A percentile compares a stretch with the other conserved stretches of the same genome.
These are phyloP conservation scores for Alexandromys fortis DNA, from an alignment of 2,113 vertebrate species.

Conservation along the genomic window DNA sequence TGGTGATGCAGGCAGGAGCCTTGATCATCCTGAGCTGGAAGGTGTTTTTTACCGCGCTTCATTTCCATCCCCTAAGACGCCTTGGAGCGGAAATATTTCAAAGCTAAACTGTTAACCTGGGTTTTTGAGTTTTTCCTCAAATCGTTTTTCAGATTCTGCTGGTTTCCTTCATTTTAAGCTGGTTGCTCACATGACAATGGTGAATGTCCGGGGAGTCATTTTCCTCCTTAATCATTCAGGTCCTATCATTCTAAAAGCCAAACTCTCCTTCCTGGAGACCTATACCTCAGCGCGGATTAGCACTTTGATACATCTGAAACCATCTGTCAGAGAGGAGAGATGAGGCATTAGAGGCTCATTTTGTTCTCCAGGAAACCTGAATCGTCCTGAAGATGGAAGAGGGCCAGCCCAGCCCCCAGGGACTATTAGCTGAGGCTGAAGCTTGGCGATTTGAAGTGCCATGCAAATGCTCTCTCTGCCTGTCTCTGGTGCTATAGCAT, in stretches of 20 bases:
- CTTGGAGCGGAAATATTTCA: conserved; percentile 44
- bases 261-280: conserved; percentile 77
- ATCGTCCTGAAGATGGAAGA: conserved; percentile 75
- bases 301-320: conserved; percentile 74
- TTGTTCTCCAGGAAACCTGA: conserved; percentile 78
- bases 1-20: neutral
- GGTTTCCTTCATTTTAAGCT: conserved; percentile 60
- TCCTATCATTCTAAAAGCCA: conserved; percentile 73
- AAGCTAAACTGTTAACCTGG: conserved; percentile 37
- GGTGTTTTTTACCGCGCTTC: conserved; percentile 33
- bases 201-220: conserved; percentile 72
- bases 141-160: conserved; percentile 47
- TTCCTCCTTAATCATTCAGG: conserved; percentile 77
- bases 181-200: conserved; percentile 68
- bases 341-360: conserved; percentile 74
- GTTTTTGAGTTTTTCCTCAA: conserved; percentile 36
- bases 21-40: neutral
- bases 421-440: conserved; percentile 42
- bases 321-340: conserved; percentile 80
- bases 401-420: conserved; percentile 63
- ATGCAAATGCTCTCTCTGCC: conserved; percentile 53
- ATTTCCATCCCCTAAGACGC: conserved; percentile 35
- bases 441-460: conserved; percentile 55
- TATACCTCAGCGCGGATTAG: conserved; percentile 76
- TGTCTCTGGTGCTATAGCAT: neutral